Evolutionary conservation across 2,888 invertebrate genomes (phyloP), one percentile per base, ranked within the genome.

Genomic region (Patella caerulea): DNA sequence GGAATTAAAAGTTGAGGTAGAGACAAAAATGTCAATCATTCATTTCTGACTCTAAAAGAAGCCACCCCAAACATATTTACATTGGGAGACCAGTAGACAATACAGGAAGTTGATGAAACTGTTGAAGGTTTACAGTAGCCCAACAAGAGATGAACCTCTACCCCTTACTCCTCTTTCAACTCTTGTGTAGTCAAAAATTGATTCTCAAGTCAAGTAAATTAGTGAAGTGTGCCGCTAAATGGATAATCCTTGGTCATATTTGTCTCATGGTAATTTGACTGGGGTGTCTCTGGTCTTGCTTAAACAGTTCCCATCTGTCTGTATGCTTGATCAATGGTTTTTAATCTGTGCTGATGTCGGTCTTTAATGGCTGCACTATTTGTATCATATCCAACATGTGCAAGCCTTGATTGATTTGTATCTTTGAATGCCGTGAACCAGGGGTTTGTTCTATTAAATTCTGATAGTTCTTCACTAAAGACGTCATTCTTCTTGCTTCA

Each of bases 161-260:
- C 19, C 65, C 65, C 65, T 65, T 65, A 24, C 19, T 65, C 65
- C 19, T 9, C 24, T 24, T 12, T 19, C 24, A 24, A 24, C 65
- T 24, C 24, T 24, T 24, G 24, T 24, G 19, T 65, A 11, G 24
- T 12, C 24, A 65, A 65, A 65, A 65, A 65, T 65, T 65, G 65
- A 65, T 65, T 65, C 65, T 24, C 65, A 45, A 24, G 65, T 24
- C 24, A 3, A 11, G 19, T 65, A 65, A 65, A 65, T 65, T 65
- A 24, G 65, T 65, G 65, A 65, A 65, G 65, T 65, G 65, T 65
- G 65, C 65, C 24, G 65, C 65, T 65, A 65, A 65, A 65, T 65
- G 65, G 65, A 65, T 65, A 65, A 65, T 65, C 65, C 65, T 24
- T 24, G 65, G 24, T 65, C 65, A 65, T 24, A 65, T 65, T 65